Evolutionary conservation across 2,888 invertebrate genomes (phyloP).

Genomic region (Mylabris sibirica): DNA sequence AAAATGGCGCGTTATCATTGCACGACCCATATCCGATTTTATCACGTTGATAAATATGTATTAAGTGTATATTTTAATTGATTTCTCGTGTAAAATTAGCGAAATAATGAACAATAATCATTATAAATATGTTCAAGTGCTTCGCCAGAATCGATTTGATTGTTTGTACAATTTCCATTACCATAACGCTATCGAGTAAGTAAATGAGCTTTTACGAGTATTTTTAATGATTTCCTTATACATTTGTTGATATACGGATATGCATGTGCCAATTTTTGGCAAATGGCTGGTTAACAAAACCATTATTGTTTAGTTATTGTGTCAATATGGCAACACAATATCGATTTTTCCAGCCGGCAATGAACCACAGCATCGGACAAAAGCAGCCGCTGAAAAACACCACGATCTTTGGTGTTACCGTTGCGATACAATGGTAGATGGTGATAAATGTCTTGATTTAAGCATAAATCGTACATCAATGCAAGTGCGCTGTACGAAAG

Average conservation of each 20-base stretch:
- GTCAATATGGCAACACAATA: conserved; percentile 43
- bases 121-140: not conserved
- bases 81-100: not conserved
- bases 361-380: conserved; percentile 71
- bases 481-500: conserved; percentile 78
- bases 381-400: conserved; percentile 78
- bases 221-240: not conserved
- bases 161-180: not conserved
- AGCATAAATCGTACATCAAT: conserved; percentile 68
- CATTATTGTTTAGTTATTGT: conserved; percentile 35
- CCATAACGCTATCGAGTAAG: not conserved
- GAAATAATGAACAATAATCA: not conserved
- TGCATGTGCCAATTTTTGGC: not conserved
- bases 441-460: conserved; percentile 75
- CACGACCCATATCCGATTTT: not conserved
- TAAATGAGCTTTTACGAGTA: not conserved
- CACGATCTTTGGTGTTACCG: conserved; percentile 84
- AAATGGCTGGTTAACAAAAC: not conserved
- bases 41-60: not conserved
- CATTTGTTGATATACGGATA: not conserved
- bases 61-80: not conserved
- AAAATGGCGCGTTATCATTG: not conserved
- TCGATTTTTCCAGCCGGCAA: conserved; percentile 47
- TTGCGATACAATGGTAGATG: conserved; percentile 80
- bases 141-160: not conserved